Percentiles rank a stretch among this genome's conserved stretches.
phyloP scores from a whole-genome alignment of 2,888 invertebrate species.

The Pyrochroa serraticornis region DNA sequence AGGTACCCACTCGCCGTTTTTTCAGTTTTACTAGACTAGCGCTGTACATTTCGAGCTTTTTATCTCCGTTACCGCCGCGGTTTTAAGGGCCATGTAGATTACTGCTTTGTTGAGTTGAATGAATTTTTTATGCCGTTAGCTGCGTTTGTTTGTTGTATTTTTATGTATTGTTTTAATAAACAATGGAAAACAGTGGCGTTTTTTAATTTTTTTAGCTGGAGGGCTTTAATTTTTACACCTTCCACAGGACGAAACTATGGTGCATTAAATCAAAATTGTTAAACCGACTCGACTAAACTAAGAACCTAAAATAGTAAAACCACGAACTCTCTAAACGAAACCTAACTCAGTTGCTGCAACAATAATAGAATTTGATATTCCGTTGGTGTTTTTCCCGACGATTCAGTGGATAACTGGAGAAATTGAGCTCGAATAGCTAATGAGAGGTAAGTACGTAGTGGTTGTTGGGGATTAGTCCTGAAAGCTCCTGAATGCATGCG shows the following conservation, averaged over 20 bases:
- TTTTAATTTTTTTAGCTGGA: constrained; percentile 44
- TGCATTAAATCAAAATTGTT: constrained; percentile 29
- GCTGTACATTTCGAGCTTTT: constrained; percentile 30
- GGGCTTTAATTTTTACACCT: constrained; percentile 37
- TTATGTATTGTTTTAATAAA: constrained; percentile 44
- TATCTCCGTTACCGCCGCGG: not conserved
- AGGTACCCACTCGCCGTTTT: constrained; percentile 32
- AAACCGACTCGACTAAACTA: constrained; percentile 25
- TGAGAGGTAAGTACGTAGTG: constrained; percentile 21
- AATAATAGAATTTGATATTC: constrained; percentile 33
- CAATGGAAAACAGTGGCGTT: constrained; percentile 40
- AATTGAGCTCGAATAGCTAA: constrained; percentile 18
- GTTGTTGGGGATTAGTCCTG: not conserved
- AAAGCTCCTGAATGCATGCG: not conserved
- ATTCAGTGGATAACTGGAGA: constrained; percentile 23
- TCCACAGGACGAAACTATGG: constrained; percentile 41
- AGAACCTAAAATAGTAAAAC: constrained; percentile 16
- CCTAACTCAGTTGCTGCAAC: constrained; percentile 26
- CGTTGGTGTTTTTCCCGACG: constrained; percentile 35
- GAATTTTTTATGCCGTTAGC: constrained; percentile 50
- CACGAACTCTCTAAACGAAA: constrained; percentile 25
- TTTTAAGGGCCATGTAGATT: constrained; percentile 18
- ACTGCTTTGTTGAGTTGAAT: constrained; percentile 44
- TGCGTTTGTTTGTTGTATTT: constrained; percentile 29
- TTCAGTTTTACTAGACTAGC: constrained; percentile 37